phyloP scores from a whole-genome alignment of 1,140 invertebrate genomes.

The Daktulosphaira vitifoliae region DNA sequence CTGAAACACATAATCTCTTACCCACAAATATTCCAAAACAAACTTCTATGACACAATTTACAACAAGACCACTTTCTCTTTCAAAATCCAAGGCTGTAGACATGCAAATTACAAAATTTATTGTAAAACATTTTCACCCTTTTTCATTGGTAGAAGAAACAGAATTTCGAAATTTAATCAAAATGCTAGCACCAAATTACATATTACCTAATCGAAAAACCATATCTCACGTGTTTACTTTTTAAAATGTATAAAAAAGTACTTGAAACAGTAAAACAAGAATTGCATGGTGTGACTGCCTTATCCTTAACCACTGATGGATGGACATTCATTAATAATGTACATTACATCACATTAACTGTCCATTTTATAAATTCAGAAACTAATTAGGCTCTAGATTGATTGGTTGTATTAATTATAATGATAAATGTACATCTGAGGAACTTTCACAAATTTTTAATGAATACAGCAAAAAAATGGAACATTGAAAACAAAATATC shows the following conservation, averaged over 20 bases:
- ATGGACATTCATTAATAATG: neutral
- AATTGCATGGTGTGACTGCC: neutral
- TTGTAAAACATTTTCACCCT: neutral
- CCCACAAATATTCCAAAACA: neutral
- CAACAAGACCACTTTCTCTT: neutral
- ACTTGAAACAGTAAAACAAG: neutral
- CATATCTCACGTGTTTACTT: constrained; percentile 25
- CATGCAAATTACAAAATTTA: neutral
- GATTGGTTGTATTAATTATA: no score
- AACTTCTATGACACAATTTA: neutral
- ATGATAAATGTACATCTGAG: no score
- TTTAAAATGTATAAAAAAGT: neutral
- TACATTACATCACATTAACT: neutral
- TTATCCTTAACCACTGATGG: neutral
- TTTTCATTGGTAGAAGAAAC: neutral
- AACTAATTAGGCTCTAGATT: no score
- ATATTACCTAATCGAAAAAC: constrained; percentile 38
- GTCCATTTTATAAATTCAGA: no score
- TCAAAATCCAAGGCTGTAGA: neutral
- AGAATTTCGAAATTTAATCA: constrained; percentile 34
- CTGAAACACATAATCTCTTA: no score
- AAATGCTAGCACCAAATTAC: constrained; percentile 37
- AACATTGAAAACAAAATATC: neutral
- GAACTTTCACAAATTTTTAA: no score
- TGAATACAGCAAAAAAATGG: neutral